Percentiles rank a stretch among this genome's conserved stretches.
These are phyloP conservation scores for Holothuria leucospilota DNA, from an alignment of 53 echinoderm and acorn worm species.

Conservation along the genomic window DNA sequence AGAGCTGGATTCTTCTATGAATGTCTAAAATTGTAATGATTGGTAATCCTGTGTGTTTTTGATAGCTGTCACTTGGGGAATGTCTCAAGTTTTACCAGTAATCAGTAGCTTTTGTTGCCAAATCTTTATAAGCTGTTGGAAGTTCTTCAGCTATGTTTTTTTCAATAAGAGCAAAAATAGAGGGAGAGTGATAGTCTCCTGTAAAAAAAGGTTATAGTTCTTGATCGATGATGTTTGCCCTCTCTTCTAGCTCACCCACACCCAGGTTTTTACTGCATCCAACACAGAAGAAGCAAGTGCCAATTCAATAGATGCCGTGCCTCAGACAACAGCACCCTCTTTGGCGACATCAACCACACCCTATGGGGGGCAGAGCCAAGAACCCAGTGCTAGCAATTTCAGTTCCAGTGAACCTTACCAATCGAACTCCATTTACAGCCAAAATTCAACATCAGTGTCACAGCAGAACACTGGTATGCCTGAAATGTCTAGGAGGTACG, in stretches of 20 bases:
- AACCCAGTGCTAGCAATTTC: constrained; percentile 34
- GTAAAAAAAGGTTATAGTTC: too few relatives aligned
- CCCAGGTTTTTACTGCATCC: constrained; percentile 85
- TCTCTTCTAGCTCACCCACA: constrained; percentile 73
- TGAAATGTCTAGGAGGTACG: constrained; percentile 71
- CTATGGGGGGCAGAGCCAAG: constrained; percentile 52
- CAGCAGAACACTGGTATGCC: constrained; percentile 67
- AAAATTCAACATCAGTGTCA: constrained; percentile 13
- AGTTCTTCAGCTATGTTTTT: too few relatives aligned
- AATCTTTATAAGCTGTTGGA: too few relatives aligned
- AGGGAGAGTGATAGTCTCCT: too few relatives aligned
- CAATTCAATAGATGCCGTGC: constrained; percentile 57
- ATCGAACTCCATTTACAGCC: constrained; percentile 31
- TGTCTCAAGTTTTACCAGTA: too few relatives aligned
- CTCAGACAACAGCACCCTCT: constrained; percentile 7
- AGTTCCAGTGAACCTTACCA: constrained; percentile 34
- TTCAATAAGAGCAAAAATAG: too few relatives aligned
- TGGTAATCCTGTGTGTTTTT: too few relatives aligned
- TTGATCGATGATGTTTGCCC: too few relatives aligned
- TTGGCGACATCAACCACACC: constrained; percentile 11
- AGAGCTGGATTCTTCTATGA: too few relatives aligned
- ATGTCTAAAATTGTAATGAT: too few relatives aligned
- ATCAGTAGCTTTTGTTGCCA: too few relatives aligned
- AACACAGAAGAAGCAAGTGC: constrained; percentile 47
- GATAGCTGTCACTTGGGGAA: too few relatives aligned